Evolutionary conservation across 2,113 vertebrate genomes (phyloP), one percentile per base, ranked within the genome.

Genomic region (Penelope pileata): DNA sequence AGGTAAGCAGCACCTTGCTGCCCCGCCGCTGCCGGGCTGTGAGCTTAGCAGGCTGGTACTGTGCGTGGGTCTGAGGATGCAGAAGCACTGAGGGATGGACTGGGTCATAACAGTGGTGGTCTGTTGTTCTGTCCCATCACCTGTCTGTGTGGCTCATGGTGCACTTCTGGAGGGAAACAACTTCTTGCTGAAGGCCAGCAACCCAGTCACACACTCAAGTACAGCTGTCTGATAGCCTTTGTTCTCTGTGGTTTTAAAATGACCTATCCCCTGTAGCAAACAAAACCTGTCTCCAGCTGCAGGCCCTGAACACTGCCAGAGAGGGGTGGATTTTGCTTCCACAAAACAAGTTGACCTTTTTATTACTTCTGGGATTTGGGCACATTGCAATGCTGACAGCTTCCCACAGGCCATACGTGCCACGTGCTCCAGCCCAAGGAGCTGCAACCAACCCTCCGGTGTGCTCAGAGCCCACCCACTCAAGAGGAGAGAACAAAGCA

Each of bases 1-100:
- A 99, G 99, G 99, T 99, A 59, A 63, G 60, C 50, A 1, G 38
- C 43, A 5, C 74, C 4, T 53, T 2, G 27, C n/a, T 34, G 68
- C 50, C n/a, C 48, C 6, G 2, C 13, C 5, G 1, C 1, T 0
- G 2, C 2, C 64, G 0, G 63, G 47, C 53, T 9, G 8, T 6
- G 26, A 34, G 27, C 32, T 16, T 30, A 66, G 63, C 54, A 60
- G 45, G 18, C 24, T 36, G 13, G 27, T 30, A 38, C 50, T 42
- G 30, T 13, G 4, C 16, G 5, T 5, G 16, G 19, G 40, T 18
- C 22, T 26, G 26, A 27, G 70, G 47, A 8, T 22, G 22, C 16
- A 22, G 43, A 50, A 19, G 6, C 3, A 7, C 36, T 26, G 3
- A 7, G 27, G 66, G 77, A 7, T 11, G 16, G 29, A 8, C 6